Conservation (phyloP, 2,797 vertebrate species). For the Apogon hyalosoma region DNA sequence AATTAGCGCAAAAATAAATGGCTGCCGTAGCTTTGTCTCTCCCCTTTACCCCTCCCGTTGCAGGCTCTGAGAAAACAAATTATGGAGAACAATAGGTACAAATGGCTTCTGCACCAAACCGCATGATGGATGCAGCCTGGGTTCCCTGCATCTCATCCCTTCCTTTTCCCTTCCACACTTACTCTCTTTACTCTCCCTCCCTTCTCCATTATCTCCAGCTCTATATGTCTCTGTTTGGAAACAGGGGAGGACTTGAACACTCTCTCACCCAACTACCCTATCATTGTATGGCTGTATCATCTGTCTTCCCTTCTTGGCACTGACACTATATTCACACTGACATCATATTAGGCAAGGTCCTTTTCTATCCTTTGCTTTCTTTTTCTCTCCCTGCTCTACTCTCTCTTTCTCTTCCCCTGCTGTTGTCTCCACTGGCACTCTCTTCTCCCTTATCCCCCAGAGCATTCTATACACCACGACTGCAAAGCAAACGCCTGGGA, state of each 20-base stretch:
- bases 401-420: slow-evolving; percentile 52
- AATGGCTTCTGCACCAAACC: slow-evolving; percentile 83
- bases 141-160: slow-evolving; percentile 74
- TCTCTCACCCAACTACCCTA: slow-evolving; percentile 74
- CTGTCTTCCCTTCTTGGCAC: slow-evolving; percentile 77
- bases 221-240: slow-evolving; percentile 79
- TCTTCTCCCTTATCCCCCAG: slow-evolving; percentile 70
- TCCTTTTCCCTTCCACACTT: slow-evolving; percentile 57
- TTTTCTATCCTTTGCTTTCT: slow-evolving; percentile 49
- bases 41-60: slow-evolving; percentile 64
- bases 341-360: slow-evolving; percentile 76
- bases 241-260: slow-evolving; percentile 67
- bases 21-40: slow-evolving; percentile 66
- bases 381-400: slow-evolving; percentile 45
- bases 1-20: slow-evolving; percentile 84
- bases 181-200: slow-evolving; percentile 67
- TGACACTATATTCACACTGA: slow-evolving; percentile 80
- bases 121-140: slow-evolving; percentile 80
- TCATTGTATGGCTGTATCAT: slow-evolving; percentile 77
- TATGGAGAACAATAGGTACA: slow-evolving; percentile 84
- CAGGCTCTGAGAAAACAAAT: slow-evolving; percentile 82
- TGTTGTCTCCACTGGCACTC: slow-evolving; percentile 73
- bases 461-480: slow-evolving; percentile 67
- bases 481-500: slow-evolving; percentile 79
- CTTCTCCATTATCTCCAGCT: slow-evolving; percentile 75